Conservation (phyloP, 1,140 invertebrate species). For the Bombus difficillimus region DNA sequence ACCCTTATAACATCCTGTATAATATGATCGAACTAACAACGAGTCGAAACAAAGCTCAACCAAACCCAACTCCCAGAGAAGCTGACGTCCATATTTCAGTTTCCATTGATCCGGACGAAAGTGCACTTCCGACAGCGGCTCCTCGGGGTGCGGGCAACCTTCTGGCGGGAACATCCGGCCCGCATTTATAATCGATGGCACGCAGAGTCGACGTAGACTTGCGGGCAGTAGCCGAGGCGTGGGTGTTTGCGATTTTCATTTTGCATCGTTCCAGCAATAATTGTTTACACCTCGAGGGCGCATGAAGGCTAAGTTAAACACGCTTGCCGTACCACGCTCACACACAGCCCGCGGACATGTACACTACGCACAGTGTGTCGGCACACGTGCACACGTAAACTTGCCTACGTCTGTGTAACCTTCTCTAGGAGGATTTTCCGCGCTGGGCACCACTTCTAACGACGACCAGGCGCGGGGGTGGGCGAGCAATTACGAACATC, state of each 20-base stretch:
- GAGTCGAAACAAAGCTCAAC: not conserved
- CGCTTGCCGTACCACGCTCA: not conserved
- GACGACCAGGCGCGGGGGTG: constrained; percentile 3
- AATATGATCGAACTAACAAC: not conserved
- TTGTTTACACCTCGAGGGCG: constrained; percentile 47
- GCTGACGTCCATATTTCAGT: not conserved
- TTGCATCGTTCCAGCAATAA: constrained; percentile 49
- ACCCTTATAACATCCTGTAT: not conserved
- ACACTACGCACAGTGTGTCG: not conserved
- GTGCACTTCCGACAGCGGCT: not conserved
- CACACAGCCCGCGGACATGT: constrained; percentile 32
- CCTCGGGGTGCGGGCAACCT: not conserved
- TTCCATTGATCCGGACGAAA: not conserved
- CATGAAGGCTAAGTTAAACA: constrained; percentile 35
- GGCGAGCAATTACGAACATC: constrained; percentile 73
- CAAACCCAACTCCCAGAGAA: not conserved
- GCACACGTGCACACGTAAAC: not conserved
- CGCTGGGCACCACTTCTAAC: constrained; percentile 46
- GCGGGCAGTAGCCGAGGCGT: not conserved
- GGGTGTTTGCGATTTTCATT: constrained; percentile 48
- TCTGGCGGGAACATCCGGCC: not conserved
- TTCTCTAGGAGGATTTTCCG: constrained; percentile 32
- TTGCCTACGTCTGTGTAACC: not conserved
- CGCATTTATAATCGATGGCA: constrained; percentile 39
- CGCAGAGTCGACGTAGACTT: not conserved